A percentile compares a stretch with the other conserved stretches of the same genome.
phyloP scores from a whole-genome alignment of 2,113 vertebrate genomes.

The Hydrolagus affinis region DNA sequence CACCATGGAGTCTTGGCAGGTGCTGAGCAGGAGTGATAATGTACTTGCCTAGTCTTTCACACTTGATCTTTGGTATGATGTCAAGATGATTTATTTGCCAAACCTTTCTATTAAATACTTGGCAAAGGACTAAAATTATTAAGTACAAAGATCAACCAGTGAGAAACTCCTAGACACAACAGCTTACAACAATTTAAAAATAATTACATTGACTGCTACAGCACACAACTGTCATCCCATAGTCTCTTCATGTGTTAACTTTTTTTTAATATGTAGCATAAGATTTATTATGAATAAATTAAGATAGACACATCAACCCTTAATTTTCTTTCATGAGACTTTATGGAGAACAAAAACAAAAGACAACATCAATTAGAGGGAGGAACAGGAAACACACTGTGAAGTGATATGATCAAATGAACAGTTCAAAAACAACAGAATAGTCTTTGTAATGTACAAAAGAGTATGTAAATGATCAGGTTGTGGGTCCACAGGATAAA shows the following conservation, averaged over 20 bases:
- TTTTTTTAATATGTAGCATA: constrained; percentile 15
- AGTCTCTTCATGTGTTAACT: constrained; percentile 5
- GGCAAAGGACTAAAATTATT: constrained; percentile 20
- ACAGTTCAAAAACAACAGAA: constrained; percentile 17
- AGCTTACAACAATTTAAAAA: constrained; percentile 24
- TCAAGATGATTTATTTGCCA: constrained; percentile 39
- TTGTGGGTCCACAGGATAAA: neutral
- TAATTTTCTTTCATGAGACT: constrained; percentile 18
- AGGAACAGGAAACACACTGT: neutral
- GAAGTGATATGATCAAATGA: neutral
- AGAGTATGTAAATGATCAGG: neutral
- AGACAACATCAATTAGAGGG: neutral
- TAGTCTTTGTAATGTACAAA: neutral
- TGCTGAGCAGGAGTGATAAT: constrained; percentile 44
- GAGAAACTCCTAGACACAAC: neutral
- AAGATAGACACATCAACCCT: neutral
- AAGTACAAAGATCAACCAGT: constrained; percentile 9
- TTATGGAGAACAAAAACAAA: neutral
- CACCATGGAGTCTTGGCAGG: constrained; percentile 44
- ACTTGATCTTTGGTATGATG: constrained; percentile 41
- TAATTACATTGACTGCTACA: constrained; percentile 18
- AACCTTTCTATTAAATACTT: constrained; percentile 28
- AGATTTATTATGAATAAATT: constrained; percentile 27
- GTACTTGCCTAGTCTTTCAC: constrained; percentile 44
- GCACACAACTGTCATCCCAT: neutral